Evolutionary conservation across 2,888 invertebrate species (phyloP), one percentile per base, ranked within the genome.

Genomic region (Ichneumon xanthorius): DNA sequence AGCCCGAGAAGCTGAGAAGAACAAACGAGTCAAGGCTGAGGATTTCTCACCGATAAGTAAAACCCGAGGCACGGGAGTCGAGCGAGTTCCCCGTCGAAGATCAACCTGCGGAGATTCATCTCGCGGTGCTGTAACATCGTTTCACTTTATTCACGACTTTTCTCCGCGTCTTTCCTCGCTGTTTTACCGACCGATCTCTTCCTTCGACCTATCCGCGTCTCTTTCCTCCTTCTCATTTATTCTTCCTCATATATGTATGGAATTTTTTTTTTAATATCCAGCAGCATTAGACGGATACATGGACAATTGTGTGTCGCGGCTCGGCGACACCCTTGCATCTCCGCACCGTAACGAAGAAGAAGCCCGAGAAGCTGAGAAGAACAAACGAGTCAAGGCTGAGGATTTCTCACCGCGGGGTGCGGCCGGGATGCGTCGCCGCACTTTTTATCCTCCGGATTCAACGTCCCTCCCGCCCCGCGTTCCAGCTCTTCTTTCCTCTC

Each of bases 391-490:
- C 90, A 90, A 90, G 89, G 90, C 88, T 89, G 85, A 88, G 87
- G 86, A 87, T 88, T 90, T 90, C 89, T 88, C 89, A 89, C 84
- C 87, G 86, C 79, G 84, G 88, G 87, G 87, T 86, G 87, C 63
- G 79, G 85, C 65, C 77, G 77, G 79, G 79, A 83, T 82, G 75
- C 82, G 61, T 81, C 68, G 81, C 65, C 45, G 82, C 76, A 53
- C 80, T 86, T 86, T 84, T 86, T 80, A 71, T 84, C 72, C 48
- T 50, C 61, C 50, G 48, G 58, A 45, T 61, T 45, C 72, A 65
- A 26, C 67, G 58, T 30, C 67, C 67, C 33, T 40, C 40, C 45
- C 67, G 53, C 45, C 45, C 37, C n/a, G 48, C 33, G 58, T 50
- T 73, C 58, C 76, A 48, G 55, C 48, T 9, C 48, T 9, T 40